A percentile compares a stretch with the other conserved stretches of the same genome.
Evolutionary conservation across 2,888 invertebrate species (phyloP).

Genomic region (Melanostoma scalare): DNA sequence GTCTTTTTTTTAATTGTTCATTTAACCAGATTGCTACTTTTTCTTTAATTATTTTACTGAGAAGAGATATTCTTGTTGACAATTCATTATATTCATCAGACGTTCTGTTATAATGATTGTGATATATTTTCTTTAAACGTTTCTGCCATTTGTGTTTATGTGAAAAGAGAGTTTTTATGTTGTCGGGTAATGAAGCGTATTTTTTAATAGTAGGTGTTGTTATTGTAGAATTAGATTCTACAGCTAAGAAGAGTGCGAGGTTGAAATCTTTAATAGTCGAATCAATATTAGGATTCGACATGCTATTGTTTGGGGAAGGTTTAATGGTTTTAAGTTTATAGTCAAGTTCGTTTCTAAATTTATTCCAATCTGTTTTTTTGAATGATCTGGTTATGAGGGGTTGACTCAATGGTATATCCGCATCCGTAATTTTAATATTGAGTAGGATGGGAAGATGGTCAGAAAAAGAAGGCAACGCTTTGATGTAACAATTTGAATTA

Average conservation of each 20-base stretch:
- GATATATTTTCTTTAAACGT: slow-evolving; percentile 4
- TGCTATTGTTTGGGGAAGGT: neutral
- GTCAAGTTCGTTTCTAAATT: neutral
- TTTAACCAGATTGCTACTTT: slow-evolving; percentile 7
- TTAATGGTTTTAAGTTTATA: neutral
- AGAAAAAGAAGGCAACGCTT: slow-evolving; percentile 11
- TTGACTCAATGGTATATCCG: neutral
- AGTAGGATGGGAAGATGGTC: slow-evolving; percentile 1
- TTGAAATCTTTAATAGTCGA: neutral
- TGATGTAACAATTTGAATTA: neutral
- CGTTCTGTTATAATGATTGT: slow-evolving; percentile 1
- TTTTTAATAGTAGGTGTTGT: slow-evolving; percentile 5
- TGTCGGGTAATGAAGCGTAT: neutral
- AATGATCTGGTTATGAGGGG: neutral
- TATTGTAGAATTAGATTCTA: neutral
- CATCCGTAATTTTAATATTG: neutral
- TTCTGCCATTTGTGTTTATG: slow-evolving; percentile 24
- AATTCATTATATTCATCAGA: slow-evolving; percentile 8
- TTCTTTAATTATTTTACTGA: slow-evolving; percentile 6
- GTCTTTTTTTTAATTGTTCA: neutral
- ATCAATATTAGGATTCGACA: slow-evolving; percentile 1
- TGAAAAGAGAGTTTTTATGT: slow-evolving; percentile 12
- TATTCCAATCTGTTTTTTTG: neutral
- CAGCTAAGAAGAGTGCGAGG: neutral
- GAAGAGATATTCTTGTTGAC: neutral